These are phyloP conservation scores for Sarcophaga rosellei DNA, from an alignment of 2,888 invertebrate species.

Conservation along the genomic window DNA sequence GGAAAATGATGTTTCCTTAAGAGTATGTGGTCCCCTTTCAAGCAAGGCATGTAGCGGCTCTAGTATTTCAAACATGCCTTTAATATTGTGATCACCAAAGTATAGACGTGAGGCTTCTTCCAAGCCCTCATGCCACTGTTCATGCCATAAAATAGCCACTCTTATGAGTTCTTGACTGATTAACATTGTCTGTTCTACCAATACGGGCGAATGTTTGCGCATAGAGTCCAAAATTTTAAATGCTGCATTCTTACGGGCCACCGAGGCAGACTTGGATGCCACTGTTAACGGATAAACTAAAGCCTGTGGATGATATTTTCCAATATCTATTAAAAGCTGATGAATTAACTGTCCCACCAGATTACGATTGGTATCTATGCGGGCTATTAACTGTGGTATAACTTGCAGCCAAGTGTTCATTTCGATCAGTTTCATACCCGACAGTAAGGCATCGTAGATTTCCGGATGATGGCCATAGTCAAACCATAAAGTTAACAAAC, in stretches of 20 bases:
- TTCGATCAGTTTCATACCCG: constrained; percentile 95
- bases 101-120: constrained; percentile 96
- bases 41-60: constrained; percentile 97
- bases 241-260: constrained; percentile 93
- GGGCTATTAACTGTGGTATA: constrained; percentile 98
- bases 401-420: constrained; percentile 99
- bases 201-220: constrained; percentile 94
- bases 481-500: constrained; percentile 98
- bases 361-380: constrained; percentile 96
- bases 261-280: constrained; percentile 95
- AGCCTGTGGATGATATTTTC: constrained; percentile 98
- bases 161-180: constrained; percentile 98
- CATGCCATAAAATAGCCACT: constrained; percentile 99
- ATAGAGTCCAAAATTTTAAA: constrained; percentile 97
- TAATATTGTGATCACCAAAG: constrained; percentile 97
- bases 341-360: constrained; percentile 95
- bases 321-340: constrained; percentile 96
- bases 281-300: constrained; percentile 98
- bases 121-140: constrained; percentile 99
- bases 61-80: constrained; percentile 97
- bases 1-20: constrained; percentile 98
- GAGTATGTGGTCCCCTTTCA: constrained; percentile 95
- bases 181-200: constrained; percentile 98
- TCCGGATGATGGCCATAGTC: constrained; percentile 97
- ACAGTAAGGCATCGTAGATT: constrained; percentile 95